A percentile compares a stretch with the other conserved stretches of the same genome.
These are phyloP conservation scores for Sceliomorpha sp. DNA, from an alignment of 2,888 invertebrate genomes.

Conservation along the genomic window DNA sequence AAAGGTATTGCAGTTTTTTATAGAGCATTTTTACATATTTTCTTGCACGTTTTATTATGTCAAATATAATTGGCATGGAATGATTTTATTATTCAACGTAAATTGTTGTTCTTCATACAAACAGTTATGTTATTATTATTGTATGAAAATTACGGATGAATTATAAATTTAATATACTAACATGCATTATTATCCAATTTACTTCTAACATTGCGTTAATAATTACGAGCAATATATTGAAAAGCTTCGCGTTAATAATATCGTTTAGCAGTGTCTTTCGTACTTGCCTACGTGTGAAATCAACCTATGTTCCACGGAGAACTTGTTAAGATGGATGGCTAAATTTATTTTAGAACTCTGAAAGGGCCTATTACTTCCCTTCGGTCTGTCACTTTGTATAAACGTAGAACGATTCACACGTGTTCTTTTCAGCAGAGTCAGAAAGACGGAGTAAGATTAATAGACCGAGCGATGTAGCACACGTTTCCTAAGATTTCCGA, in stretches of 20 bases:
- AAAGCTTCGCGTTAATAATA: too few relatives aligned
- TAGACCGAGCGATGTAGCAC: conserved; percentile 19
- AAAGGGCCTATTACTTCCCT: conserved; percentile 15
- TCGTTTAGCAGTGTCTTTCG: not conserved
- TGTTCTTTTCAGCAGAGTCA: conserved; percentile 20
- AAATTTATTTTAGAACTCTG: conserved; percentile 2
- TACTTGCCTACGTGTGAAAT: not conserved
- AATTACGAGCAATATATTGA: too few relatives aligned
- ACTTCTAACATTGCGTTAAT: too few relatives aligned
- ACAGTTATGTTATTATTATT: too few relatives aligned
- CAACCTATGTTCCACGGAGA: not conserved
- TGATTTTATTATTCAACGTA: too few relatives aligned
- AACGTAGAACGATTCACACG: conserved; percentile 20
- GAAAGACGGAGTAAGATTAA: conserved; percentile 35
- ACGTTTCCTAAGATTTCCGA: conserved; percentile 16
- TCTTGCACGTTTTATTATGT: too few relatives aligned
- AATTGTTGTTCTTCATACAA: too few relatives aligned
- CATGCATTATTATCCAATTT: too few relatives aligned
- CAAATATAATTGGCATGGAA: too few relatives aligned
- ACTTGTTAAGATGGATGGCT: conserved; percentile 11
- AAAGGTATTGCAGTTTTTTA: not conserved
- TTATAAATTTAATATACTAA: too few relatives aligned
- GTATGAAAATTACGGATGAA: too few relatives aligned
- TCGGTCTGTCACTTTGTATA: conserved; percentile 17
- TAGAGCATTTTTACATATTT: not conserved